Percentiles rank a stretch among this genome's conserved stretches.
Evolutionary conservation across 2,797 vertebrate genomes (phyloP).

Genomic region (Meda fulgida): DNA sequence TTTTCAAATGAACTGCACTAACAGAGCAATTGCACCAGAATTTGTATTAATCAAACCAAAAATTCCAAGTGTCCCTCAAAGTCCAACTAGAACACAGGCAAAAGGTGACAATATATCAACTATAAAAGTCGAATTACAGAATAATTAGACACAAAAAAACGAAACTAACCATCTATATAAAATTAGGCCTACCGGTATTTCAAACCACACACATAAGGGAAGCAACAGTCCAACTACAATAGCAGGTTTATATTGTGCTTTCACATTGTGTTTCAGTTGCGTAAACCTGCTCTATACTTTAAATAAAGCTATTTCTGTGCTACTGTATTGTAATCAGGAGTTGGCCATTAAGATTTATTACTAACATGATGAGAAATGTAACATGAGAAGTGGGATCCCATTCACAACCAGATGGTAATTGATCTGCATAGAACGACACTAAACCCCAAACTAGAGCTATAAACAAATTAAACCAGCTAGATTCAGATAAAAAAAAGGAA

Average conservation of each 20-base stretch:
- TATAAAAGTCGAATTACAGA: background rate
- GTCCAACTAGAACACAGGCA: background rate
- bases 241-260: background rate
- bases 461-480: background rate
- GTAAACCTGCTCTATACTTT: background rate
- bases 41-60: too few species aligned
- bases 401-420: background rate
- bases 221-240: background rate
- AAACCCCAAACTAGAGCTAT: background rate
- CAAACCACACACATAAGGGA: background rate
- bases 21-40: too few species aligned
- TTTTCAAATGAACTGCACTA: too few species aligned
- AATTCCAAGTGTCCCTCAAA: background rate
- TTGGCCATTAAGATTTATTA: background rate
- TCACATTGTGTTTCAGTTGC: background rate
- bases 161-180: background rate
- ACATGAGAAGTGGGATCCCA: background rate
- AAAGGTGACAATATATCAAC: background rate
- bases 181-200: background rate
- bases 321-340: background rate
- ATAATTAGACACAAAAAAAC: background rate
- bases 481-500: background rate
- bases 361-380: background rate
- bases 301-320: too few species aligned
- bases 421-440: background rate